Evolutionary conservation across 2,113 vertebrate genomes (phyloP).

Genomic region (Tylochromis polylepis): DNA sequence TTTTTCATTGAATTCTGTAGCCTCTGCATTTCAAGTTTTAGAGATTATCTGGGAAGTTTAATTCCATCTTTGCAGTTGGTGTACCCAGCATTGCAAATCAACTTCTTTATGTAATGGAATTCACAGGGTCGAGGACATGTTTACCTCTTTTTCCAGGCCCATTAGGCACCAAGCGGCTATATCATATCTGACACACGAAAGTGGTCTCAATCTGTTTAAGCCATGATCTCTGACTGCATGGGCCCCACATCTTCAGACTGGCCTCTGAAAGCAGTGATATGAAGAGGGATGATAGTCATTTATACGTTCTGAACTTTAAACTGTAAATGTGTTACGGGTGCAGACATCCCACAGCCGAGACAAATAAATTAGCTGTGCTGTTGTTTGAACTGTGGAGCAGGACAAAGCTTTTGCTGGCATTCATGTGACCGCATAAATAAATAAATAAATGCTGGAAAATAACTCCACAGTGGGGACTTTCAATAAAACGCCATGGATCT

Average conservation of each 20-base stretch:
- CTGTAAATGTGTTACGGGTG: slow-evolving; percentile 56
- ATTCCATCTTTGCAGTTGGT: slow-evolving; percentile 30
- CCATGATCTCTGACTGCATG: slow-evolving; percentile 60
- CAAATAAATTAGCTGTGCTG: slow-evolving; percentile 47
- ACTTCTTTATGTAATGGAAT: slow-evolving; percentile 68
- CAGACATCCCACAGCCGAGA: slow-evolving; percentile 50
- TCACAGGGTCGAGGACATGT: slow-evolving; percentile 69
- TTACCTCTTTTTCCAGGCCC: slow-evolving; percentile 71
- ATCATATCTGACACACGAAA: slow-evolving; percentile 69
- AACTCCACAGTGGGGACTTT: not conserved
- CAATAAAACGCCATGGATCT: not conserved
- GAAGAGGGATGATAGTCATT: slow-evolving; percentile 48
- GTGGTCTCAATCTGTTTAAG: slow-evolving; percentile 68
- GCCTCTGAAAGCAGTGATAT: slow-evolving; percentile 34
- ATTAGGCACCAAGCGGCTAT: slow-evolving; percentile 67
- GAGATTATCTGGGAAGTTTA: slow-evolving; percentile 36
- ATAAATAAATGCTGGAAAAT: not conserved
- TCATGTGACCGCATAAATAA: not conserved
- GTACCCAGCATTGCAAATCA: slow-evolving; percentile 56
- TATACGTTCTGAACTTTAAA: slow-evolving; percentile 49
- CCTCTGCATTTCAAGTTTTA: slow-evolving; percentile 17
- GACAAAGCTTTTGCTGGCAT: slow-evolving; percentile 9
- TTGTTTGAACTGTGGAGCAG: slow-evolving; percentile 13
- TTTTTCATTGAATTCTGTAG: not conserved
- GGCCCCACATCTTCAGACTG: slow-evolving; percentile 41